Base-by-base conservation (phyloP, 2,888 invertebrate species). In the Agrochola litura region DNA sequence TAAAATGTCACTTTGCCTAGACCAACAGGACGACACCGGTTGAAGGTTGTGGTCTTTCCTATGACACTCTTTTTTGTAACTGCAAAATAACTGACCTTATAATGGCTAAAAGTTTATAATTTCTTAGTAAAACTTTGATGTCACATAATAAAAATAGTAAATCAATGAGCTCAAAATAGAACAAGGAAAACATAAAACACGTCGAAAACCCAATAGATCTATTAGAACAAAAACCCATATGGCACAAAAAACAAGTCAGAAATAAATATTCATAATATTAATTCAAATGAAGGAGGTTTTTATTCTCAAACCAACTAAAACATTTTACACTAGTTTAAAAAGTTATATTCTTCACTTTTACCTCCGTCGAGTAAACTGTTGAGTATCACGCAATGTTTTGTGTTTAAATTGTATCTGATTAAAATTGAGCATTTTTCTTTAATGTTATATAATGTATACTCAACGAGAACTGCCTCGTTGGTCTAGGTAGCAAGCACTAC, bases 311-410 rank as follows among this genome's bases (percentile, higher is more conserved):
- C 0, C 22, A 37, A 65, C 71, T 73, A 43, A 12, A 52, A n/a
- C 16, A 75, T 61, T 49, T 41, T 30, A 16, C 30, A n/a, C 0
- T 19, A 2, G 6, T 69, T 43, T 52, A 9, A 69, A 74, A 61
- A 58, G 22, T 67, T 46, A 8, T 37, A 67, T 63, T 81, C 49
- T 66, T 52, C n/a, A 69, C 30, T 75, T 58, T 58, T 41, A 54
- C 67, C 6, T 43, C 6, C 0, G 19, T 52, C 5, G 4, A 25
- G 19, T 52, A 54, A 78, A 73, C n/a, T 65, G 64, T 43, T 63
- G 25, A 0, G 9, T 19, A 54, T 60, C 76, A 76, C 76, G 82
- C 81, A 37, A 81, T 52, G 73, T 46, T 61, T 79, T 73, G 66
- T 65, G 1, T 76, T 49, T 73, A 63, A 61, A 60, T 66, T 61